Evolutionary conservation across 1,140 invertebrate species (phyloP).

Genomic region (Sinonovacula constricta): DNA sequence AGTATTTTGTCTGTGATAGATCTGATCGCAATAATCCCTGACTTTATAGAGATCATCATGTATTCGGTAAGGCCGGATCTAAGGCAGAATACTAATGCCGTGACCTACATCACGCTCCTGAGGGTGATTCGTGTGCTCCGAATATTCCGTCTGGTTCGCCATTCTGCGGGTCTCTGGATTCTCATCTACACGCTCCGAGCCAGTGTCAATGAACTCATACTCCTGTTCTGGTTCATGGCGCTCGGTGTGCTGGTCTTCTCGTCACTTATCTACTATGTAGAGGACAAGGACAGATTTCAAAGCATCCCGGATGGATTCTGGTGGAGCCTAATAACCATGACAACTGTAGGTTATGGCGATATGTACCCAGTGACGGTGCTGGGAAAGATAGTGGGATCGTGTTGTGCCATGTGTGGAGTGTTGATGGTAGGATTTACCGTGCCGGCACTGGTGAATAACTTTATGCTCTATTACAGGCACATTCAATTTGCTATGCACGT

Average conservation of each 20-base stretch:
- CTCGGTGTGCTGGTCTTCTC: conserved; percentile 99
- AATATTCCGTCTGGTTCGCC: conserved; percentile 76
- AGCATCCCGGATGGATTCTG: conserved; percentile 68
- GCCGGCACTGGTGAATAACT: conserved; percentile 43
- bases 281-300: conserved; percentile 81
- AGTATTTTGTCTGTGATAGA: conserved; percentile 81
- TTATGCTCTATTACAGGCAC: conserved; percentile 47
- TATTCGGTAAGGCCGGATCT: conserved; percentile 15
- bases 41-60: conserved; percentile 67
- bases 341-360: too few species aligned
- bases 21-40: conserved; percentile 77
- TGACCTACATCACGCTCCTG: conserved; percentile 51
- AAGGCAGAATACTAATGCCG: background rate
- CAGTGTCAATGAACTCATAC: conserved; percentile 98
- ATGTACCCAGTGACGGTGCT: conserved; percentile 61
- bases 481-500: conserved; percentile 50
- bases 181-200: conserved; percentile 98
- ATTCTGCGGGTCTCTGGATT: conserved; percentile 97
- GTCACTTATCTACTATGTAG: conserved; percentile 84
- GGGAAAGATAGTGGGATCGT: conserved; percentile 68
- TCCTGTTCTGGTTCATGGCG: conserved; percentile 98
- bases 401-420: conserved; percentile 97
- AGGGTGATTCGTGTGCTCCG: conserved; percentile 58
- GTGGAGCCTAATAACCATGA: conserved; percentile 81
- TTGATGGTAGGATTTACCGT: conserved; percentile 90